A percentile compares a stretch with the other conserved stretches of the same genome.
phyloP scores from a whole-genome alignment of 1,140 invertebrate genomes.

The Drosophila miranda region DNA sequence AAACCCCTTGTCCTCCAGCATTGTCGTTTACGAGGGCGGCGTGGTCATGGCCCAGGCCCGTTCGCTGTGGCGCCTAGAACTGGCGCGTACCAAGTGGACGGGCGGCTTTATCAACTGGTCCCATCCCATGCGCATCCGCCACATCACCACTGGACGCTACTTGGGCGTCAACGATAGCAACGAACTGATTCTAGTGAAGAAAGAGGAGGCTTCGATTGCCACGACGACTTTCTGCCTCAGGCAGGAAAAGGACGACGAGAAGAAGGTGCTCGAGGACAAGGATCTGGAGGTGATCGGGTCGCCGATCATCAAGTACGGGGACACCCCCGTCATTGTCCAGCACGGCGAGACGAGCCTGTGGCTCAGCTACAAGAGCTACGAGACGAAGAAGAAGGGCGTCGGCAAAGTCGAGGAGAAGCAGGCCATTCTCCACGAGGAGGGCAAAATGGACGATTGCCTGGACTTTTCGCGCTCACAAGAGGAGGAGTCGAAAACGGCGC shows the following conservation, averaged over 20 bases:
- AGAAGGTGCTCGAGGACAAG: conserved; percentile 97
- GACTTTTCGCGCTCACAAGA: conserved; percentile 99
- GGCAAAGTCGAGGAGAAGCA: conserved; percentile 99
- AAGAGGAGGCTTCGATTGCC: conserved; percentile 95
- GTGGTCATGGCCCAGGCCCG: conserved; percentile 98
- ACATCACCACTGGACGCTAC: conserved; percentile 98
- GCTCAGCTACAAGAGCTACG: conserved; percentile 98
- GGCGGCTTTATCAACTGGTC: conserved; percentile 99
- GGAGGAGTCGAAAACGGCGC: conserved; percentile 98
- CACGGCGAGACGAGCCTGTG: conserved; percentile 97
- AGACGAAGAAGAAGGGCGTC: conserved; percentile 99
- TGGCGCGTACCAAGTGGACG: conserved; percentile 99
- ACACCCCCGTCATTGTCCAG: conserved; percentile 98
- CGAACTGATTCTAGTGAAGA: conserved; percentile 89
- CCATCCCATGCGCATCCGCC: conserved; percentile 97
- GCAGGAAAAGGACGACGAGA: conserved; percentile 98
- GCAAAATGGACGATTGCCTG: conserved; percentile 99
- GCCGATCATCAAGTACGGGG: conserved; percentile 99
- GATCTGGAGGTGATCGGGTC: conserved; percentile 99
- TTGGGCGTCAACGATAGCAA: conserved; percentile 96
- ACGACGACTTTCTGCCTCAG: conserved; percentile 97
- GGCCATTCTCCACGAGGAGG: conserved; percentile 98
- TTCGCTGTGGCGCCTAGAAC: conserved; percentile 98
- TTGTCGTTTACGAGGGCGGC: conserved; percentile 99
- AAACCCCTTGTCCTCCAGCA: conserved; percentile 84